Evolutionary conservation across 2,888 invertebrate genomes (phyloP).

Genomic region (Diaprepes abbreviatus): DNA sequence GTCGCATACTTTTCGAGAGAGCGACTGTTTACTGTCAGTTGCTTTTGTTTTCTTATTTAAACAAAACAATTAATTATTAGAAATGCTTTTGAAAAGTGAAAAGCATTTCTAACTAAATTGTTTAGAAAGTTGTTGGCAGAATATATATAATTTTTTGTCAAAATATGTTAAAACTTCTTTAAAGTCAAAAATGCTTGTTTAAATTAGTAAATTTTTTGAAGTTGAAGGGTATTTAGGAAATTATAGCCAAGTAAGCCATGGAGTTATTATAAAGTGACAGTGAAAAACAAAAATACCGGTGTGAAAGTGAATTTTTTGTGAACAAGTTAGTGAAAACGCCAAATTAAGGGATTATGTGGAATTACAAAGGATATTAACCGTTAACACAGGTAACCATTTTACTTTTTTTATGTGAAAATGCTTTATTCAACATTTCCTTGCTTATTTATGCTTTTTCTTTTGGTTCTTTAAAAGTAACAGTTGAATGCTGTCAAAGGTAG

Average conservation of each 20-base stretch:
- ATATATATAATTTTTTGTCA: background rate
- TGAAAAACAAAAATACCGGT: constrained; percentile 53
- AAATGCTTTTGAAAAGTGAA: constrained; percentile 1
- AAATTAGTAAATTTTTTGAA: constrained; percentile 38
- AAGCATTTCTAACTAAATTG: background rate
- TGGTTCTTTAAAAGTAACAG: constrained; percentile 17
- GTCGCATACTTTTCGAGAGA: constrained; percentile 55
- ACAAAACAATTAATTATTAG: constrained; percentile 17
- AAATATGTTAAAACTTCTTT: constrained; percentile 15
- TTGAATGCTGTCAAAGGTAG: constrained; percentile 24
- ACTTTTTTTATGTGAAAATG: background rate
- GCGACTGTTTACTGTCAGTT: constrained; percentile 54
- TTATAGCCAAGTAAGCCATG: constrained; percentile 51
- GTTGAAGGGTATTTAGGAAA: constrained; percentile 23
- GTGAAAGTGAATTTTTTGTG: constrained; percentile 39
- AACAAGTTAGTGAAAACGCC: constrained; percentile 18
- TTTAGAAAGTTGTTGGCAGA: background rate
- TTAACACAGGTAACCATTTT: constrained; percentile 25
- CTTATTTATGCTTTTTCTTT: background rate
- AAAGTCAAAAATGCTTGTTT: constrained; percentile 12
- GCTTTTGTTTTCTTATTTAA: constrained; percentile 56
- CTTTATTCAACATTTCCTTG: background rate
- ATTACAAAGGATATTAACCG: constrained; percentile 31
- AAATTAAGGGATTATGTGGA: constrained; percentile 37
- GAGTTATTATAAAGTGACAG: constrained; percentile 53